Percentiles rank a stretch among this genome's conserved stretches.
Evolutionary conservation across 1,140 invertebrate genomes (phyloP).

Genomic region (Drosophila nannoptera): DNA sequence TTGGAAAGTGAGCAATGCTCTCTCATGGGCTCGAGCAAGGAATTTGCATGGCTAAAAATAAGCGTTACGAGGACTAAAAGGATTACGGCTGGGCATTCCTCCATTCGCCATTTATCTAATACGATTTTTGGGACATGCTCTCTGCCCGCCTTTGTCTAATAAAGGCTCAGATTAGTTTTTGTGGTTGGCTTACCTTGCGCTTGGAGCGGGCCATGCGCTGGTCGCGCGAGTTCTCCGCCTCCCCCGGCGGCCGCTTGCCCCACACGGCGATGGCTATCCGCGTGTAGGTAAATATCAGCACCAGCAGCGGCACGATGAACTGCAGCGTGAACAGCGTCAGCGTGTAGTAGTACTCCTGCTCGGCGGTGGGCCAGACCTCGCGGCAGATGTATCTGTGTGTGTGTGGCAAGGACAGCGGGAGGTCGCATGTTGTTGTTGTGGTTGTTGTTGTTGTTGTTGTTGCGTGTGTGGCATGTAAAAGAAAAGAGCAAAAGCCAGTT

Average conservation of each 20-base stretch:
- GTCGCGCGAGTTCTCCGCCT: slow-evolving; percentile 90
- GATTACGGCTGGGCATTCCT: slow-evolving; percentile 23
- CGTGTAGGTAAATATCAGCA: slow-evolving; percentile 93
- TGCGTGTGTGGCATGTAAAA: slow-evolving; percentile 26
- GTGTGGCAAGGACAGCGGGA: slow-evolving; percentile 13
- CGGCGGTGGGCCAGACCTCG: slow-evolving; percentile 82
- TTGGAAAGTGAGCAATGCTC: slow-evolving; percentile 36
- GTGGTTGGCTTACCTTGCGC: slow-evolving; percentile 86
- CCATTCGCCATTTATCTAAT: slow-evolving; percentile 41
- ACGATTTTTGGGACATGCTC: slow-evolving; percentile 15
- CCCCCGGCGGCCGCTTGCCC: slow-evolving; percentile 91
- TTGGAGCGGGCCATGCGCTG: slow-evolving; percentile 91
- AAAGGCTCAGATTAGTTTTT: slow-evolving; percentile 64
- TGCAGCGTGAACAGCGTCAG: slow-evolving; percentile 89
- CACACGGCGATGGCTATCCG: slow-evolving; percentile 92
- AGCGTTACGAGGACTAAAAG: slow-evolving; percentile 17
- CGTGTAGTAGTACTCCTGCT: slow-evolving; percentile 86
- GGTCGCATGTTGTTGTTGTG: background rate
- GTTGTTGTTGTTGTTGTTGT: slow-evolving; percentile 4
- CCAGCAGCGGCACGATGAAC: slow-evolving; percentile 89
- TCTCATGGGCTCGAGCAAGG: slow-evolving; percentile 3
- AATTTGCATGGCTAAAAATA: slow-evolving; percentile 17
- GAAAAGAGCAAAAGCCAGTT: slow-evolving; percentile 33
- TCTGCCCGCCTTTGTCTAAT: slow-evolving; percentile 12
- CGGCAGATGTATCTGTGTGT: slow-evolving; percentile 84